Evolutionary conservation across 64 coral and sea anemone species (phyloP).

Genomic region (Catalaphyllia jardinei): DNA sequence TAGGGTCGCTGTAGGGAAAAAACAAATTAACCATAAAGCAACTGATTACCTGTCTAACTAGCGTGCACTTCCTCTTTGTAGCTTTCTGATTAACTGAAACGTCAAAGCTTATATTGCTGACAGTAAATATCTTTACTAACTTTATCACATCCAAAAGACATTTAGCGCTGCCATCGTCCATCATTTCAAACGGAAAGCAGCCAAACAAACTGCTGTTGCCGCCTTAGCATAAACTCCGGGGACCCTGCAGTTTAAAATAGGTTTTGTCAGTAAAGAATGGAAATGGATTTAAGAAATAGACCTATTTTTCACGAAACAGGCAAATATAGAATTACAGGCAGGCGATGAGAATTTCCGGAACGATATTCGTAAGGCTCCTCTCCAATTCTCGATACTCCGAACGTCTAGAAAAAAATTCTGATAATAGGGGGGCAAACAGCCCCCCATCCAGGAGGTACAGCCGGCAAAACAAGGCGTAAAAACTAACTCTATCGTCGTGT

Average conservation of each 20-base stretch:
- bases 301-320: constrained; percentile 36
- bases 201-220: not conserved
- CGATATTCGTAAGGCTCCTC: constrained; percentile 47
- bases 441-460: constrained; percentile 68
- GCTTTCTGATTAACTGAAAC: not conserved
- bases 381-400: not conserved
- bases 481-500: constrained; percentile 53
- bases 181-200: constrained; percentile 41
- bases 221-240: not conserved
- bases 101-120: not conserved
- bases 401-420: constrained; percentile 38
- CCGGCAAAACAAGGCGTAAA: constrained; percentile 49
- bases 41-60: not conserved
- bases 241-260: constrained; percentile 36
- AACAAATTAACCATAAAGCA: not conserved
- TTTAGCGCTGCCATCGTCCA: constrained; percentile 83
- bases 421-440: constrained; percentile 72
- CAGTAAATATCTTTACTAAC: constrained; percentile 38
- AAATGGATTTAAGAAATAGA: constrained; percentile 53
- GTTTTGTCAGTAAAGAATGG: constrained; percentile 5
- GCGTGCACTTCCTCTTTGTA: not conserved
- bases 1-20: constrained; percentile 72
- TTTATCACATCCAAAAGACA: constrained; percentile 92
- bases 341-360: constrained; percentile 43
- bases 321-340: constrained; percentile 74